Evolutionary conservation across 1,140 invertebrate species (phyloP).

Genomic region (Camponotus floridanus): DNA sequence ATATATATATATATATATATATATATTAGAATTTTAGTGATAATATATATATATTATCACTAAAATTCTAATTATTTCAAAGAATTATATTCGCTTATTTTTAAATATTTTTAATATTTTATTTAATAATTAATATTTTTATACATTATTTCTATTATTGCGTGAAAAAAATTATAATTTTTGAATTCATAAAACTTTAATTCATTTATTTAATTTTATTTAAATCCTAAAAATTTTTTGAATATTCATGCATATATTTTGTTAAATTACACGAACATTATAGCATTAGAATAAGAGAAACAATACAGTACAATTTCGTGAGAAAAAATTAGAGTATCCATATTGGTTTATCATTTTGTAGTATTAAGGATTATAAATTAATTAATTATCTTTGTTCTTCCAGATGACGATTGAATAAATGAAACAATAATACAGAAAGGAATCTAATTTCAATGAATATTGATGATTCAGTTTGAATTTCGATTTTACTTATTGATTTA

Average conservation of each 20-base stretch:
- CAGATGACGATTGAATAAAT: conserved; percentile 52
- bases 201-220: not conserved
- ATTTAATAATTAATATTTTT: not conserved
- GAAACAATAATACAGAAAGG: conserved; percentile 40
- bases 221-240: not conserved
- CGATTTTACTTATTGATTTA: conserved; percentile 18
- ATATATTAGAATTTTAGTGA: no score
- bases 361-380: conserved; percentile 43
- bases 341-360: conserved; percentile 32
- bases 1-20: no score
- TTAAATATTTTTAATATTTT: no score
- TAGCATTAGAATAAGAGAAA: conserved; percentile 49
- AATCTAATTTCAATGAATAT: conserved; percentile 7
- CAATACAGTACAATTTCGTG: conserved; percentile 37
- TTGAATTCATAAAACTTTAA: not conserved
- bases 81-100: not conserved
- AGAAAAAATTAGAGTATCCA: conserved; percentile 55
- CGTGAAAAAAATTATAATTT: not conserved
- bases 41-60: no score
- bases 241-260: not conserved
- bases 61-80: not conserved
- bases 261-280: conserved; percentile 33
- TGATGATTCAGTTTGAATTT: not conserved
- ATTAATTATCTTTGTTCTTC: conserved; percentile 28
- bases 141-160: not conserved